Base-by-base conservation (phyloP, 2,797 vertebrate genomes). In the Spondyliosoma cantharus region DNA sequence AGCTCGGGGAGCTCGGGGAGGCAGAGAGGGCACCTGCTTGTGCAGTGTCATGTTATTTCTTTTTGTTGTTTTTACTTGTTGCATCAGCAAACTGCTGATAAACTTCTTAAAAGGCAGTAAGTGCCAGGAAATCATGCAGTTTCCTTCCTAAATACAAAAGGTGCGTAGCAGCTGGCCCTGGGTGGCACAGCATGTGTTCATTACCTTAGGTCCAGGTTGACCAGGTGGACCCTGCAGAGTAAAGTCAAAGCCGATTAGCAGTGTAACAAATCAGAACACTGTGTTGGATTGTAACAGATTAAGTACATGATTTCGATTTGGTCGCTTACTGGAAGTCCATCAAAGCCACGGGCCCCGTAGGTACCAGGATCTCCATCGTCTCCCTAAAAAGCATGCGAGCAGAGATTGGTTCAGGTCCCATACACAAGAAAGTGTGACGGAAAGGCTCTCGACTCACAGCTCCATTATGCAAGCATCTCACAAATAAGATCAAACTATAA, bases 181-280 rank as follows among this genome's bases (percentile, higher is more conserved):
- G n/a, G 46, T 45, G 53, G 29, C 46, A 71, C 54, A 50, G n/a
- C 16, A 56, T 56, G 16, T 67, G 48, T 86, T 69, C 53, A 74
- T 88, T 91, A 93, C 93, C 86, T 89, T 89, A 16, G 22, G 81
- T 79, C 92, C 93, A 48, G 20, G 72, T 25, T 1, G n/a, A 52
- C 93, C 92, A 20, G 32, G 73, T 14, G 19, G 29, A 68, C 91
- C 93, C 92, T 93, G 83, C 50, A 59, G 86, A 85, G 46, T 4
- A 78, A 80, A 85, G 43, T 75, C 13, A 62, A 74, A 80, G 50
- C 56, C 45, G 1, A 12, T 42, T 12, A 60, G 9, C 74, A 50
- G 7, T 53, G n/a, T 20, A 71, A 58, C 4, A 66, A 50, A 43
- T 45, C 12, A 45, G 12, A 45, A 4, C 3, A 3, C 20, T 43